Evolutionary conservation across 2,888 invertebrate genomes (phyloP), one percentile per base, ranked within the genome.

Genomic region (Drosophila macrothrix): DNA sequence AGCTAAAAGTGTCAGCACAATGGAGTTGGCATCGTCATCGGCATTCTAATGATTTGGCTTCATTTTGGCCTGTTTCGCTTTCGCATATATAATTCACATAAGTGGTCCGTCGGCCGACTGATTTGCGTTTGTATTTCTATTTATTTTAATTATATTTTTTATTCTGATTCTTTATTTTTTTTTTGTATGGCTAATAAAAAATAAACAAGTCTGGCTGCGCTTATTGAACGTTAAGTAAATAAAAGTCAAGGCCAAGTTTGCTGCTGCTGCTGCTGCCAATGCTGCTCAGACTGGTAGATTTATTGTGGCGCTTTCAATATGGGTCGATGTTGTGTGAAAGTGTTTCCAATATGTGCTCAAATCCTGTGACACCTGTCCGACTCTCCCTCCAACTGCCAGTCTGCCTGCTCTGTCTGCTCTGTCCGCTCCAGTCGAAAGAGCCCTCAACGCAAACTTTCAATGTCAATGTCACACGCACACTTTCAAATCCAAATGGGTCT

Each of bases 161-260:
- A 22, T 58, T 39, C 14, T 35, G 31, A 33, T 33, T 33, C 10
- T 12, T 59, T 43, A n/a, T 39, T 69, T 63, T 68, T 62, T 39
- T 72, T 63, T 67, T 60, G 46, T 67, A 54, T 54, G 83, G 69
- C 72, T 68, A 76, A 78, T 80, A 88, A 76, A 84, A 85, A 88
- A 76, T 76, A 88, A 84, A 77, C 88, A 77, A 84, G 83, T 83
- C 88, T 81, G 85, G 55, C 43, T 59, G 52, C 52, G 66, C 71
- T 83, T 73, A 78, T 80, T 83, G 77, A 77, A 81, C 73, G 73
- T 71, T 75, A 78, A 76, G 71, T 70, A 76, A 87, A 84, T 84
- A 89, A 86, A 81, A 86, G 87, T 89, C 86, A 86, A 86, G 86
- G 86, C 78, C 81, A 89, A 67, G 69, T 56, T 46, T 56, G 63